phyloP scores from a whole-genome alignment of 2,113 vertebrate genomes.

The Eupsittula cactorum region DNA sequence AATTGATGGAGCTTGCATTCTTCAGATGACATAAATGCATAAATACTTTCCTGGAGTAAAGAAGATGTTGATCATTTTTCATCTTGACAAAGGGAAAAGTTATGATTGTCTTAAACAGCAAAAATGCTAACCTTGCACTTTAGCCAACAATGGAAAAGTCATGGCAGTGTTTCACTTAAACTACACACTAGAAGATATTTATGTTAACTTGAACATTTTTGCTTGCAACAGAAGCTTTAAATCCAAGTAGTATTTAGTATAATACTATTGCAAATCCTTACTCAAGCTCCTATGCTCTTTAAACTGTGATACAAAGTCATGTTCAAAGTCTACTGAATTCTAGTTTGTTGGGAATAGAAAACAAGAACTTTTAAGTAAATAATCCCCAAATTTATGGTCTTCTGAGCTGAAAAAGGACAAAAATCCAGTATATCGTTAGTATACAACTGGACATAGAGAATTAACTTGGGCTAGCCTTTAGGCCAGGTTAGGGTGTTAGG shows the following conservation, averaged over 20 bases:
- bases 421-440: not conserved
- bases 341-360: not conserved
- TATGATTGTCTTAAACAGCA: not conserved
- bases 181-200: not conserved
- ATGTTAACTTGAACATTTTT: not conserved
- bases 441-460: not conserved
- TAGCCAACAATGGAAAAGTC: not conserved
- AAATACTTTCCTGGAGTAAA: not conserved
- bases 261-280: not conserved
- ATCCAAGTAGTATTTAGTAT: not conserved
- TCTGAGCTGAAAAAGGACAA: not conserved
- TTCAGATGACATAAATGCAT: not conserved
- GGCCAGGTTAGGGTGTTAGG: not conserved
- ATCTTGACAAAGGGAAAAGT: not conserved
- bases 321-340: not conserved
- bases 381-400: not conserved
- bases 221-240: not conserved
- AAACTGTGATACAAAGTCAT: not conserved
- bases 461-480: not conserved
- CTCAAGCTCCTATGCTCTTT: not conserved
- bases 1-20: constrained; percentile 1
- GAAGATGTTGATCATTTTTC: not conserved
- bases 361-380: not conserved
- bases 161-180: not conserved
- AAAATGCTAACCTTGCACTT: not conserved